Percentiles rank a stretch among this genome's conserved stretches.
Evolutionary conservation across 92 coral and sea anemone species (phyloP).

Genomic region (Bergia sp.): DNA sequence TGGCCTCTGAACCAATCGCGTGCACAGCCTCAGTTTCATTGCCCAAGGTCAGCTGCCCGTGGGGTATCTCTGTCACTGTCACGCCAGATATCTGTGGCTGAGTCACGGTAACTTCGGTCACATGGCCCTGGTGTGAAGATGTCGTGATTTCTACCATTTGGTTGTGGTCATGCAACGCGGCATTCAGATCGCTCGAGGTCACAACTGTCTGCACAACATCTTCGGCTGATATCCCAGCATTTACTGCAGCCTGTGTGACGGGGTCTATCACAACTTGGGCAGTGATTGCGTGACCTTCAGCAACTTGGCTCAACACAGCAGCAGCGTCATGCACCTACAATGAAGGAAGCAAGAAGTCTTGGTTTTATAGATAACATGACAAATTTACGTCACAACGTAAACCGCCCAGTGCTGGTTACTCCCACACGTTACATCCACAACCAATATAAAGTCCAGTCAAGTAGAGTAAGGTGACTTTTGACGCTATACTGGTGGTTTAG

Average conservation of each 20-base stretch:
- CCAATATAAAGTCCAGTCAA: too few relatives aligned
- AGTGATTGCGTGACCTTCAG: conserved; percentile 45
- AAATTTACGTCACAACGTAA: too few relatives aligned
- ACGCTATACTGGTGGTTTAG: too few relatives aligned
- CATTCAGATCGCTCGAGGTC: conserved; percentile 41
- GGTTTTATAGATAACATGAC: background rate
- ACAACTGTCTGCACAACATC: conserved; percentile 86
- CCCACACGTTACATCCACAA: too few relatives aligned
- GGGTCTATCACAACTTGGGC: conserved; percentile 79
- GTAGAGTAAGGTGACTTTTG: too few relatives aligned
- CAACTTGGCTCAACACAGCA: conserved; percentile 43
- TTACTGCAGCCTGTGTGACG: conserved; percentile 92
- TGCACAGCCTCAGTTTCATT: conserved; percentile 28
- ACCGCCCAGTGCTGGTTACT: too few relatives aligned
- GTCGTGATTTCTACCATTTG: conserved; percentile 76
- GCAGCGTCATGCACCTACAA: conserved; percentile 42
- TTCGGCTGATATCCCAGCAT: conserved; percentile 87
- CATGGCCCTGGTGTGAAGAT: conserved; percentile 65
- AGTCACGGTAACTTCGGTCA: conserved; percentile 62
- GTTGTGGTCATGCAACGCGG: conserved; percentile 62
- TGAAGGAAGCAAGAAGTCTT: background rate
- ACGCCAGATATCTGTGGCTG: conserved; percentile 53
- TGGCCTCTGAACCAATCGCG: conserved; percentile 17
- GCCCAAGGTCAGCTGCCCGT: conserved; percentile 26
- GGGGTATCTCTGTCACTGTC: conserved; percentile 30